phyloP scores from a whole-genome alignment of 1,140 invertebrate species.

The Zophobas morio region DNA sequence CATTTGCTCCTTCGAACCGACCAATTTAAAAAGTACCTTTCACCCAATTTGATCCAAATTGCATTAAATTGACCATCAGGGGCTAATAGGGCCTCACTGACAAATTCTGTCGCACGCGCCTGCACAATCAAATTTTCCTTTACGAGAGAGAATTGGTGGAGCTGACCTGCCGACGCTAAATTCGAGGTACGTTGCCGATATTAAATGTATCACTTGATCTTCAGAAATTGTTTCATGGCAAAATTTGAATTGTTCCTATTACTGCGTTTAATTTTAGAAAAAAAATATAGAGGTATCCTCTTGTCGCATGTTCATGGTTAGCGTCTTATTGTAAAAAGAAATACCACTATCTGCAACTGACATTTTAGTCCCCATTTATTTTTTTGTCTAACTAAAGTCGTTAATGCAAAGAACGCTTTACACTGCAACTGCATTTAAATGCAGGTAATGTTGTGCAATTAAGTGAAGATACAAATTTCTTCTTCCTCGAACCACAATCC shows the following conservation, averaged over 20 bases:
- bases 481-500: background rate
- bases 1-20: conserved; percentile 45
- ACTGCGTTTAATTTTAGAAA: background rate
- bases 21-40: conserved; percentile 54
- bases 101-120: conserved; percentile 40
- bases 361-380: background rate
- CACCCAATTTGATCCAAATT: conserved; percentile 54
- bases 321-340: background rate
- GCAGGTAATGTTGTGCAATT: background rate
- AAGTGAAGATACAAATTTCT: background rate
- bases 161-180: background rate
- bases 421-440: background rate
- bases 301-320: background rate
- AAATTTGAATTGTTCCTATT: background rate
- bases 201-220: background rate
- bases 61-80: conserved; percentile 53
- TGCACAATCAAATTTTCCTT: conserved; percentile 52
- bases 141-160: conserved; percentile 37
- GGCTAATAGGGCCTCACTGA: conserved; percentile 49
- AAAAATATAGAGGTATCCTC: too few relatives aligned
- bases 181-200: background rate
- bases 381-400: background rate
- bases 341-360: background rate
- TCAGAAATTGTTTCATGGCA: too few relatives aligned
- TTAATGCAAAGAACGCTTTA: background rate